phyloP scores from a whole-genome alignment of 2,888 invertebrate genomes.

The Eremobia ochroleuca region DNA sequence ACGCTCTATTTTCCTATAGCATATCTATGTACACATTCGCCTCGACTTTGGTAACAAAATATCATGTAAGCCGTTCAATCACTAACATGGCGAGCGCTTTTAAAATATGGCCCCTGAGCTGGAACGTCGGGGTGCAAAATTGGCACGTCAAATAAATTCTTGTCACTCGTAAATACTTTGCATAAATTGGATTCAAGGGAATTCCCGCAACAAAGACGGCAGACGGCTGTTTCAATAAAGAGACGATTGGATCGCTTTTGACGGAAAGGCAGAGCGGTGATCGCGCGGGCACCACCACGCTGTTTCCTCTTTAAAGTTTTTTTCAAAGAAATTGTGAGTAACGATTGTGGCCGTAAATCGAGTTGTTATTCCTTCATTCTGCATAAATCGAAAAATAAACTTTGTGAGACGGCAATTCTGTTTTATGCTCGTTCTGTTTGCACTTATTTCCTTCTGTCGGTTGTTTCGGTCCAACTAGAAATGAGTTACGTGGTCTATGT shows the following conservation, averaged over 20 bases:
- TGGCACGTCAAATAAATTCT: constrained; percentile 88
- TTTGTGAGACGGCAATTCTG: constrained; percentile 69
- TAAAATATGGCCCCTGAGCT: constrained; percentile 74
- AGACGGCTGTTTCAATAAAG: constrained; percentile 86
- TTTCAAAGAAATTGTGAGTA: constrained; percentile 64
- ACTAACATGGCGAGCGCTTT: constrained; percentile 74
- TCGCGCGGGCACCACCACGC: constrained; percentile 70
- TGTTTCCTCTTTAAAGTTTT: constrained; percentile 75
- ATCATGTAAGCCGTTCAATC: constrained; percentile 77
- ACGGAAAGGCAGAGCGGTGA: constrained; percentile 80
- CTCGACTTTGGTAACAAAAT: constrained; percentile 68
- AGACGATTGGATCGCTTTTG: constrained; percentile 87
- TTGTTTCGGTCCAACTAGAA: constrained; percentile 37
- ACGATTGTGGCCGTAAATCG: constrained; percentile 73
- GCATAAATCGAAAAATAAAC: constrained; percentile 76
- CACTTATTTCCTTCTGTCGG: constrained; percentile 57
- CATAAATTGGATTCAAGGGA: constrained; percentile 87
- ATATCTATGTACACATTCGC: constrained; percentile 49
- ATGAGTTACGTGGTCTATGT: constrained; percentile 49
- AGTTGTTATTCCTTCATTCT: constrained; percentile 74
- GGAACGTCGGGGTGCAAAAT: constrained; percentile 80
- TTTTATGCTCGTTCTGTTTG: constrained; percentile 66
- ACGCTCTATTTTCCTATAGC: constrained; percentile 53
- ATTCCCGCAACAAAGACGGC: constrained; percentile 87
- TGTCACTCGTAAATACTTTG: constrained; percentile 89